A percentile compares a stretch with the other conserved stretches of the same genome.
Evolutionary conservation across 2,113 vertebrate genomes (phyloP).

Genomic region (Rhegmatorhina hoffmannsi): DNA sequence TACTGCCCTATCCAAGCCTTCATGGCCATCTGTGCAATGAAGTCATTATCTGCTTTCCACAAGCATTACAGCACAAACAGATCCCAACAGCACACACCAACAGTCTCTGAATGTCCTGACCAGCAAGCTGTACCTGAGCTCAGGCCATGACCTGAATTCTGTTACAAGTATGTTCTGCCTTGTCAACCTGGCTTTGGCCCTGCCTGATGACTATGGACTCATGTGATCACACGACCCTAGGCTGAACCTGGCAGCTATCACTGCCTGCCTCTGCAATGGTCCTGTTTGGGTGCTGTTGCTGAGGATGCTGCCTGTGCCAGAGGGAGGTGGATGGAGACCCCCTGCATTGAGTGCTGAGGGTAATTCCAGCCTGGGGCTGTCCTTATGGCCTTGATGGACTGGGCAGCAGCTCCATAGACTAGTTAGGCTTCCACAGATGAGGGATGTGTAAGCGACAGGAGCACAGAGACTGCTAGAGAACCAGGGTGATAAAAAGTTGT

Average conservation of each 20-base stretch:
- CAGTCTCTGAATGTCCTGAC: background rate
- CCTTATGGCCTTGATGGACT: background rate
- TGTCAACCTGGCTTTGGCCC: background rate
- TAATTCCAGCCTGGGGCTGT: background rate
- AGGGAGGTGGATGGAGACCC: background rate
- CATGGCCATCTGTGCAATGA: background rate
- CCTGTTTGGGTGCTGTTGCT: background rate
- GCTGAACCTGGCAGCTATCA: background rate
- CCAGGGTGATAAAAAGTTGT: background rate
- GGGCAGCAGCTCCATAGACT: background rate
- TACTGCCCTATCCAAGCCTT: background rate
- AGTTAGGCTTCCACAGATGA: background rate
- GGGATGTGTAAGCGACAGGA: background rate
- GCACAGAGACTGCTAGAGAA: background rate
- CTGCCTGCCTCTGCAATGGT: rapidly evolving
- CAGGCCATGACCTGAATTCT: background rate
- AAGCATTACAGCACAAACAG: background rate
- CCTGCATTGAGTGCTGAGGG: rapidly evolving
- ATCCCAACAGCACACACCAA: background rate
- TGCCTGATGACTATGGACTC: too few species aligned
- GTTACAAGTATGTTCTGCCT: background rate
- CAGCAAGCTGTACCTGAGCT: background rate
- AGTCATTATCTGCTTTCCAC: background rate
- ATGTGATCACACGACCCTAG: background rate
- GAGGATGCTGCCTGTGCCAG: background rate